Evolutionary conservation across 2,888 invertebrate species (phyloP), one percentile per base, ranked within the genome.

Genomic region (Monopis laevigella): DNA sequence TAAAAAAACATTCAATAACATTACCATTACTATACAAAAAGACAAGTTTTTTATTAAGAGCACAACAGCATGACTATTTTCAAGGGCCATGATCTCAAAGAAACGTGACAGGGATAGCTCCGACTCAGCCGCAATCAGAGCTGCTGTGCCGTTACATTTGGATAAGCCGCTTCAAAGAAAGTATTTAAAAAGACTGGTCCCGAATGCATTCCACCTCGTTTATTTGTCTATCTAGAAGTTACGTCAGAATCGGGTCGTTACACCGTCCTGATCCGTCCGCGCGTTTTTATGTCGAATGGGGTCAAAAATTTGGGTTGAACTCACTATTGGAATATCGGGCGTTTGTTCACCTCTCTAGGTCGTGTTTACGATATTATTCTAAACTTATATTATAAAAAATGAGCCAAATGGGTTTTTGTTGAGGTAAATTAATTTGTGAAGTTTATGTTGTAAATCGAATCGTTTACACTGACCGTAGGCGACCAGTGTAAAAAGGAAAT

Each of bases 401-500:
- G 24, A 21, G 24, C 24, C 24, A 21, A 17, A 32, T 32, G 4
- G 4, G 14, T 17, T 14, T 32, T 32, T 32, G 13, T 32, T 32
- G 32, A 24, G 10, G 10, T 24, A 7, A 24, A 24, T 24, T 24
- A 24, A 24, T 24, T 7, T 24, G 24, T 7, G 10, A 24, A 7
- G 10, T n/a, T n/a, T n/a, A 24, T 10, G 6, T 6, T 24, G 24
- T 24, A 10, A 7, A 24, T 24, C 24, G 24, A 24, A 24, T 36
- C 21, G 36, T 16, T 24, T 24, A 36, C 56, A 74, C 66, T 70
- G 75, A 70, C 58, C 75, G 70, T 80, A 77, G 63, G 60, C 64
- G 62, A 58, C 60, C 54, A 58, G 60, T 65, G 73, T 80, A 78
- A 80, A 78, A 73, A 80, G 78, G 78, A 80, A 78, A 80, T 80